Evolutionary conservation across 2,888 invertebrate genomes (phyloP), one percentile per base, ranked within the genome.

Genomic region (Ophonus ardosiacus): DNA sequence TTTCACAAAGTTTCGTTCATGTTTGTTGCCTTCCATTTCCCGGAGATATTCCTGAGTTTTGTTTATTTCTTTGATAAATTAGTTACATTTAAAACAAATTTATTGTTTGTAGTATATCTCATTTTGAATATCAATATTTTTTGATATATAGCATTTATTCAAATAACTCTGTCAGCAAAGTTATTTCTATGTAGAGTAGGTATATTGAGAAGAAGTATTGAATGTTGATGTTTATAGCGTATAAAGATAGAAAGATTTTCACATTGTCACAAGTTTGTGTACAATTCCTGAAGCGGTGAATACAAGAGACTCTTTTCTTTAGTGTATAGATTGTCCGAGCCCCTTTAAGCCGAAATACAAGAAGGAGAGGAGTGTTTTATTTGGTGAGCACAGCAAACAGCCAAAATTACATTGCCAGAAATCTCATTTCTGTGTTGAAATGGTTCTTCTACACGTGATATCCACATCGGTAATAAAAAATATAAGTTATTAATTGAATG

Each of bases 361-460:
- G 65, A n/a, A 65, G 38, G 59, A 59, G 18, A 59, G 24, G 7
- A 65, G 65, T 24, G 65, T n/a, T 74, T 74, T 51, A 51, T 74
- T 0, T 43, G n/a, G 13, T 43, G 43, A 5, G 3, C 13, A 65
- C 17, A 40, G 17, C 13, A 74, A 43, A 43, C 15, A 65, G 38
- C 51, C 74, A 51, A 74, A 74, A 74, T 74, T 51, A 40, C 43
- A 74, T 74, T 74, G 7, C 40, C 43, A 51, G 74, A 51, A 74
- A 74, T 74, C 74, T 51, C 74, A 74, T 74, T 43, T 40, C 51
- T 43, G 15, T 51, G 13, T 40, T 13, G 2, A 21, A 43, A 43
- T 43, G 74, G 0, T 17, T 74, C 51, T 17, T 51, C 18, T 7
- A 43, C 74, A 74, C 21, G 43, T 43, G 5, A 74, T 31, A 65